Conservation (phyloP, 2,888 invertebrate species). For the Lacanobia wlatinum region DNA sequence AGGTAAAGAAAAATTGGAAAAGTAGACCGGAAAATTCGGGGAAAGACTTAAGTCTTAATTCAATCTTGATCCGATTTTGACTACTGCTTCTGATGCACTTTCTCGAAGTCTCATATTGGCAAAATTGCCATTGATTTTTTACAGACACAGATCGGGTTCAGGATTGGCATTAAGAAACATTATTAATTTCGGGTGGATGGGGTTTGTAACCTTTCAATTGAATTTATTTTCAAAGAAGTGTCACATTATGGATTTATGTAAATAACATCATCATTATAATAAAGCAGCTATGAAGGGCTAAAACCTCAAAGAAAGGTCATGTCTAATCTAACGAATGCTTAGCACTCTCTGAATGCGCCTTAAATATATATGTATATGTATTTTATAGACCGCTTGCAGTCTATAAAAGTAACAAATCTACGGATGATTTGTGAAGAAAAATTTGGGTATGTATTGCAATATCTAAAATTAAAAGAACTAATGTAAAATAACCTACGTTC, state of each 20-base stretch:
- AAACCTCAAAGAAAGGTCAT: background rate
- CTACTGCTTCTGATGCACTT: background rate
- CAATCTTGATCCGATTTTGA: background rate
- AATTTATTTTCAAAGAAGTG: background rate
- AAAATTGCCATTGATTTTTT: background rate
- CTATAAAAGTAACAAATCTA: too few species aligned
- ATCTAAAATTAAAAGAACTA: too few species aligned
- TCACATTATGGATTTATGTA: background rate
- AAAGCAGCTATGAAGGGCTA: background rate
- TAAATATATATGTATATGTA: background rate
- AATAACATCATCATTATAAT: background rate
- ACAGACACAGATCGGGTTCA: background rate
- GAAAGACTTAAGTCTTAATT: background rate
- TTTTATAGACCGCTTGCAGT: too few species aligned
- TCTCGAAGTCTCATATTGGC: background rate
- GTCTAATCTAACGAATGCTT: background rate
- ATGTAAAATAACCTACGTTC: too few species aligned
- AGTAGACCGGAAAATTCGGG: background rate
- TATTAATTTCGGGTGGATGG: background rate
- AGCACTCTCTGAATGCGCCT: background rate
- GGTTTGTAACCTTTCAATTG: constrained; percentile 4
- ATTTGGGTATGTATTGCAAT: too few species aligned
- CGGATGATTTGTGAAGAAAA: too few species aligned
- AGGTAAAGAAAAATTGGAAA: background rate
- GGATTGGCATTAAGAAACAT: background rate